Percentiles rank a stretch among this genome's conserved stretches.
These are phyloP conservation scores for Acromyrmex charruanus DNA, from an alignment of 1,140 invertebrate species.

Conservation along the genomic window DNA sequence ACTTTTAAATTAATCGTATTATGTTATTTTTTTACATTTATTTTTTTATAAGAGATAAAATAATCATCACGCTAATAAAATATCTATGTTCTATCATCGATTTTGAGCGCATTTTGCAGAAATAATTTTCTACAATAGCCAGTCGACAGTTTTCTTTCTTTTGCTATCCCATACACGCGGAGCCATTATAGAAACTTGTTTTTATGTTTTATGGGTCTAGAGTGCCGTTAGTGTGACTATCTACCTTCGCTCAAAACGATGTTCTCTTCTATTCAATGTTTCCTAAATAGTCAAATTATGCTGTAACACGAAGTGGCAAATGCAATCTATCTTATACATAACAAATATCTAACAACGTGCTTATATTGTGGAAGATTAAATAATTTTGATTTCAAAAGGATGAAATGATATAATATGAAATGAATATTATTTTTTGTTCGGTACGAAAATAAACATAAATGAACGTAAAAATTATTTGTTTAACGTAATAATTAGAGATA, in stretches of 20 bases:
- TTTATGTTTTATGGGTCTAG: conserved; percentile 82
- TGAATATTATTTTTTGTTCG: conserved; percentile 1
- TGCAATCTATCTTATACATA: not conserved
- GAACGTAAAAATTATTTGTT: not conserved
- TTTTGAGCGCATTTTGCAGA: conserved; percentile 37
- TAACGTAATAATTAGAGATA: not conserved
- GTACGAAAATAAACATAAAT: not conserved
- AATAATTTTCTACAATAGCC: conserved; percentile 22
- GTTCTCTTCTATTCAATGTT: not conserved
- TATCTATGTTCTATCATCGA: conserved; percentile 28
- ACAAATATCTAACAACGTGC: conserved; percentile 6
- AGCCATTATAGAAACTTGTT: conserved; percentile 80
- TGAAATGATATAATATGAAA: not conserved
- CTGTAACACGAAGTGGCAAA: not conserved
- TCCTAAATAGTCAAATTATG: not conserved
- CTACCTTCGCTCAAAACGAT: not conserved
- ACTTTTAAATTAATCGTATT: conserved; percentile 56
- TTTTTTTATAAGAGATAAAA: not conserved
- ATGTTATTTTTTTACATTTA: conserved; percentile 17
- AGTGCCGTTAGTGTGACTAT: conserved; percentile 61
- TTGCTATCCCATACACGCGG: not conserved
- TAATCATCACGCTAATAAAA: conserved; percentile 42
- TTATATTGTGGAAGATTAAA: not conserved
- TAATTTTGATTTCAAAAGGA: not conserved
- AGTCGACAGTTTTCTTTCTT: conserved; percentile 24